Conservation (phyloP, 2,888 invertebrate species). For the Alloplasta piceator region DNA sequence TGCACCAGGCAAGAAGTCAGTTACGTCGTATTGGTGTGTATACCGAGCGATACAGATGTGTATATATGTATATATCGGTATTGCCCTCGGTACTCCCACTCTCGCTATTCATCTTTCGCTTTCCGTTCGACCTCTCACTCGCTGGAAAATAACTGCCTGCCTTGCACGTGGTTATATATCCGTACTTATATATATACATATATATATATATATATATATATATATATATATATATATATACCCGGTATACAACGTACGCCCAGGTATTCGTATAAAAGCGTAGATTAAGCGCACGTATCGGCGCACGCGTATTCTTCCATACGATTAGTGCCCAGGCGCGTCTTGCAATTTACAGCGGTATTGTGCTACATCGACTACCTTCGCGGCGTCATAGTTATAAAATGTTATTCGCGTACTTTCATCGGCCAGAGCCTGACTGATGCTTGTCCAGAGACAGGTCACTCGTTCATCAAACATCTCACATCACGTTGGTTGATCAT, state of each 20-base stretch:
- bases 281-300: conserved; percentile 37
- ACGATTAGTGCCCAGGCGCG: conserved; percentile 38
- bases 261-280: conserved; percentile 27
- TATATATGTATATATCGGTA: conserved; percentile 62
- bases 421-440: too few species aligned
- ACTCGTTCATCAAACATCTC: too few species aligned
- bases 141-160: conserved; percentile 58
- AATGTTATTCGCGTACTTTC: too few species aligned
- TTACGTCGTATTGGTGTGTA: conserved; percentile 77
- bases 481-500: too few species aligned
- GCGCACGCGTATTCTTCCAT: conserved; percentile 30
- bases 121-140: conserved; percentile 51
- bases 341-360: conserved; percentile 21
- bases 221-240: too few species aligned
- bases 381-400: not conserved
- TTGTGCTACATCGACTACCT: not conserved
- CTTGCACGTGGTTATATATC: conserved; percentile 42
- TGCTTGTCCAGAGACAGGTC: too few species aligned
- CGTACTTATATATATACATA: conserved; percentile 16
- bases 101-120: conserved; percentile 47
- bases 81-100: conserved; percentile 55
- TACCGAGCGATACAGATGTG: too few species aligned
- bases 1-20: conserved; percentile 82
- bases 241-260: conserved; percentile 7
- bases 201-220: too few species aligned